Evolutionary conservation across 1,140 invertebrate genomes (phyloP).

Genomic region (Drosophila bipectinata): DNA sequence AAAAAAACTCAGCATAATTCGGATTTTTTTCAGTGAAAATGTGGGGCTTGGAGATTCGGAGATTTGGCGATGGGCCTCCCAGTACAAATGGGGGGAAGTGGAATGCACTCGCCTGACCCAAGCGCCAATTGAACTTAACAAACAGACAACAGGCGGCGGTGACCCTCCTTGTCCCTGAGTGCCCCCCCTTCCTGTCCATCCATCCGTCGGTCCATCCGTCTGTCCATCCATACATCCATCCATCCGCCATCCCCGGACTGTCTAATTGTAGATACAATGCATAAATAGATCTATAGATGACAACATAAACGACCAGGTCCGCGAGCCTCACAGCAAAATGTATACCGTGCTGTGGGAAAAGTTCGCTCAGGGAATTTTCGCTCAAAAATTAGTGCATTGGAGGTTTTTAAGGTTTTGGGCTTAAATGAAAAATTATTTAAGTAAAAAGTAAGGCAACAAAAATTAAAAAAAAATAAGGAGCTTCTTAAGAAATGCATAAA

Average conservation of each 20-base stretch:
- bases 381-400: neutral
- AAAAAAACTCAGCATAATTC: too few species aligned
- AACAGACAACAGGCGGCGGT: conserved; percentile 59
- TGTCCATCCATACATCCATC: neutral
- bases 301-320: conserved; percentile 43
- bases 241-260: conserved; percentile 20
- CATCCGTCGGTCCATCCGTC: neutral
- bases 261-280: conserved; percentile 77
- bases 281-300: conserved; percentile 57
- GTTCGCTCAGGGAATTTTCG: conserved; percentile 8
- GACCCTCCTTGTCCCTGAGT: neutral
- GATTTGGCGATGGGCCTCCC: conserved; percentile 2
- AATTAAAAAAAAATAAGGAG: too few species aligned
- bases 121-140: conserved; percentile 79
- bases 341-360: conserved; percentile 41
- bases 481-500: too few species aligned
- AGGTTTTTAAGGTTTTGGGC: too few species aligned
- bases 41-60: neutral
- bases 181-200: too few species aligned
- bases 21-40: neutral
- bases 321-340: conserved; percentile 8
- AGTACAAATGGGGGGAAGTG: conserved; percentile 51
- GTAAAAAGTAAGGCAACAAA: too few species aligned
- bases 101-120: conserved; percentile 80
- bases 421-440: too few species aligned